Evolutionary conservation across 2,113 vertebrate genomes (phyloP).

Genomic region (Pelusios castaneus): DNA sequence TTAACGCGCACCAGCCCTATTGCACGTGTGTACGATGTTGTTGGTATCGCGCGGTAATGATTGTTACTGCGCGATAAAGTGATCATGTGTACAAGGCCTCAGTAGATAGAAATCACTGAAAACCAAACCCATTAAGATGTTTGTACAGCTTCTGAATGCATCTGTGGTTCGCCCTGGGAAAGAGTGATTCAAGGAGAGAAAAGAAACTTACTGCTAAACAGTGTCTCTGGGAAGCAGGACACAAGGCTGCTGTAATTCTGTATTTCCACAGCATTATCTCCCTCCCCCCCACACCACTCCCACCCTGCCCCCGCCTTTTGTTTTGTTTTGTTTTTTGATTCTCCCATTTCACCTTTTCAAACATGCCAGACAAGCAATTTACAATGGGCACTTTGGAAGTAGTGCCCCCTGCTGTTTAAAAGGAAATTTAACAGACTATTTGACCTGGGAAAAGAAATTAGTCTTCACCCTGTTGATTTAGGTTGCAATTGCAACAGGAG

Average conservation of each 20-base stretch:
- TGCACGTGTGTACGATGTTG: too few relatives aligned
- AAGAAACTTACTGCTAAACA: fast-evolving
- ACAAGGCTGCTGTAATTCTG: background rate
- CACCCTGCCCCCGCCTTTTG: too few relatives aligned
- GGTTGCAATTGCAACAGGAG: background rate
- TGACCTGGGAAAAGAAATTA: fast-evolving
- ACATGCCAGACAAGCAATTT: background rate
- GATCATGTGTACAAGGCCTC: too few relatives aligned
- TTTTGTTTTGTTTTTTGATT: background rate
- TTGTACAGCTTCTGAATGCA: background rate
- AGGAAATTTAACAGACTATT: background rate
- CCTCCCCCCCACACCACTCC: too few relatives aligned
- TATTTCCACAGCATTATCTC: background rate
- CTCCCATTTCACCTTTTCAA: fast-evolving
- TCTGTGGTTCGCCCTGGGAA: background rate
- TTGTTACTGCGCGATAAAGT: too few relatives aligned
- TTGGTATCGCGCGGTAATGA: too few relatives aligned
- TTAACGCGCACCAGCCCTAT: too few relatives aligned
- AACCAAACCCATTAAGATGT: background rate
- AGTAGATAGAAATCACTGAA: background rate
- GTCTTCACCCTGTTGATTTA: background rate
- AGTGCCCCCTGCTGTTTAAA: background rate
- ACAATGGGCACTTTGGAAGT: background rate
- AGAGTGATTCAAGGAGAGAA: fast-evolving
- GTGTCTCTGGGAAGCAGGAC: background rate